Base-by-base conservation (phyloP, 1,140 invertebrate genomes). In the Cydia strobilella region DNA sequence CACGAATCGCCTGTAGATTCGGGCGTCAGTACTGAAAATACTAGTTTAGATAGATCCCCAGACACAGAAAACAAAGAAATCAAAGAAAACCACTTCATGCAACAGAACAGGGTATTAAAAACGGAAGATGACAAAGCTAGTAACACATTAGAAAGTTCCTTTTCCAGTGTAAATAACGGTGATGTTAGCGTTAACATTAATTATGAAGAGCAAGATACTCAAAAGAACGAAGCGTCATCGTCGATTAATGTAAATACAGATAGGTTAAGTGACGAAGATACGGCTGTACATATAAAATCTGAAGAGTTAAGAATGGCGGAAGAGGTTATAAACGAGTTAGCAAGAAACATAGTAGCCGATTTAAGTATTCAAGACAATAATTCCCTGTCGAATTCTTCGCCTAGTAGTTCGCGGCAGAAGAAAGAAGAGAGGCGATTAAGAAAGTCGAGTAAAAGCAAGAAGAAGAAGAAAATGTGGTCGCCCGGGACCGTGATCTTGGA, bases 21-120 rank as follows among this genome's bases (percentile, higher is more conserved):
- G 0, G 95, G 96, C 0, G 95, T 96, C 54, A 96, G 95, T 78
- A 96, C 95, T 0, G 95, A 96, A 84, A 96, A 95, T 74, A 96
- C 95, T 5, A 96, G 95, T 82, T 85, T 96, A 83, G 94, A 95
- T 84, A 86, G 94, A 77, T 94, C 94, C 2, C 94, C 94, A 0
- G 94, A 94, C 76, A 91, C 94, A 13, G 94, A 88, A 45, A 86
- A 75, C 78, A 91, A 90, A 78, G 86, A 86, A 23, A 73, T 89
- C 1, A 86, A 86, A 78, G 86, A 86, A 31, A 89, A 84, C 74
- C 86, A 91, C 73, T 91, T 86, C 69, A 90, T 92, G 84, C 85
- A 90, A 84, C 88, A 92, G 75, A 92, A 92, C 81, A 88, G 91
- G 82, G 90, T 91, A 78, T 76, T 92, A 74, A 88, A 86, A 31